Conservation (phyloP, 2,797 vertebrate species). For the Urosaurus nigricauda region DNA sequence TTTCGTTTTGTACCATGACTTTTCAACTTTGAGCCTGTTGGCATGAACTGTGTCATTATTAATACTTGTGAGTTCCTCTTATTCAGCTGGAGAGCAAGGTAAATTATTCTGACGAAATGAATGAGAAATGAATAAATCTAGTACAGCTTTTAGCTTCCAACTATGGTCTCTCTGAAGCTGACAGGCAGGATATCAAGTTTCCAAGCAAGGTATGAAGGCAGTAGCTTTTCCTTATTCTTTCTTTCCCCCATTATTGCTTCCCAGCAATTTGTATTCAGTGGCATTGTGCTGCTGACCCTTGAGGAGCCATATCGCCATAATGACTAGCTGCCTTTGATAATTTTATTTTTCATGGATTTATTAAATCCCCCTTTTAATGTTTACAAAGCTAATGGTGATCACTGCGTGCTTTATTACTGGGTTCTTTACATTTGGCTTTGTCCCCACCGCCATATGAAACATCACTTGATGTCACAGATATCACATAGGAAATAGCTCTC, state of each 20-base stretch:
- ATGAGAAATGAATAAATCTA: background rate
- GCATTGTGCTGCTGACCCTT: background rate
- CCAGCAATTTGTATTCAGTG: background rate
- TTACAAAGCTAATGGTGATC: background rate
- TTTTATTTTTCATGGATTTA: background rate
- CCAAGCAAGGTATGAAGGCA: background rate
- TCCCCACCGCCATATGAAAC: background rate
- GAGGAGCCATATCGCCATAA: background rate
- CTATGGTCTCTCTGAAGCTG: background rate
- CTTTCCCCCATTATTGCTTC: background rate
- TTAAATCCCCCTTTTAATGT: background rate
- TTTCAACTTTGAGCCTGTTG: background rate
- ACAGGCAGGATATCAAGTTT: background rate
- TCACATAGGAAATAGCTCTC: background rate
- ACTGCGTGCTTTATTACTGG: background rate
- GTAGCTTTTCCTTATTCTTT: background rate
- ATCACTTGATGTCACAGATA: background rate
- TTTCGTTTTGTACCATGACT: background rate
- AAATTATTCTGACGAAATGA: background rate
- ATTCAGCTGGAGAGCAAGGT: background rate
- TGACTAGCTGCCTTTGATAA: background rate
- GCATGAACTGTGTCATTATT: background rate
- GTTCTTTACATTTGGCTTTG: background rate
- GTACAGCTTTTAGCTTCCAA: background rate
- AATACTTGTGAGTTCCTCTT: background rate